Evolutionary conservation across 2,113 vertebrate species (phyloP), one percentile per base, ranked within the genome.

Genomic region (Monarcha castaneiventris): DNA sequence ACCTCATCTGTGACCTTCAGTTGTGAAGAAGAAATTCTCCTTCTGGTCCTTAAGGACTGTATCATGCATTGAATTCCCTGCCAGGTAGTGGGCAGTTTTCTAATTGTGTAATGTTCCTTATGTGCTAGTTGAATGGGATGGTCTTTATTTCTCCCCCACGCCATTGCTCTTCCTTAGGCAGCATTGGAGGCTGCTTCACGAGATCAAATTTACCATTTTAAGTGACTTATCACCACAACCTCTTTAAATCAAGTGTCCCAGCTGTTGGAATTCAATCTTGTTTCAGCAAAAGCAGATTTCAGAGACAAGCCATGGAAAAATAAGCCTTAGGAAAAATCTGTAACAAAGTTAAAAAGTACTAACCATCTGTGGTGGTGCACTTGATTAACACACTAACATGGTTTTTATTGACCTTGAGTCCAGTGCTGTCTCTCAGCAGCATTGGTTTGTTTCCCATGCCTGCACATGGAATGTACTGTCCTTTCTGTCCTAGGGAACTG

Each of bases 231-330:
- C n/a, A 33, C 67, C 16, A 55, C 63, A 43, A 4, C 13, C 13
- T 64, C 51, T 93, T 49, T 75, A 92, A 92, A 79, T 76, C 48
- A 69, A 82, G 35, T 62, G 46, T 48, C 19, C 62, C 48, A 84
- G 64, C 33, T 84, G 37, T 33, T 84, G 48, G 22, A 78, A 48
- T 84, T 84, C 18, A 11, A 35, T 85, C 35, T 35, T 77, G 20
- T 63, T 94, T 80, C 58, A 55, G 46, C 46, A 84, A 72, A 89
- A 59, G 41, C 37, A 62, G 58, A 52, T 78, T 89, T 84, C 62
- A 72, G 39, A 78, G 22, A 27, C 30, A n/a, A 78, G 20, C 16
- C 11, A 6, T 2, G 1, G 41, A 30, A 82, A 68, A 89, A 20
- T 32, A 63, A 59, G 37, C 37, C 62, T 62, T 58, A 66, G 49